Evolutionary conservation across 2,888 invertebrate species (phyloP), one percentile per base, ranked within the genome.

Genomic region (Campopleginae sp.): DNA sequence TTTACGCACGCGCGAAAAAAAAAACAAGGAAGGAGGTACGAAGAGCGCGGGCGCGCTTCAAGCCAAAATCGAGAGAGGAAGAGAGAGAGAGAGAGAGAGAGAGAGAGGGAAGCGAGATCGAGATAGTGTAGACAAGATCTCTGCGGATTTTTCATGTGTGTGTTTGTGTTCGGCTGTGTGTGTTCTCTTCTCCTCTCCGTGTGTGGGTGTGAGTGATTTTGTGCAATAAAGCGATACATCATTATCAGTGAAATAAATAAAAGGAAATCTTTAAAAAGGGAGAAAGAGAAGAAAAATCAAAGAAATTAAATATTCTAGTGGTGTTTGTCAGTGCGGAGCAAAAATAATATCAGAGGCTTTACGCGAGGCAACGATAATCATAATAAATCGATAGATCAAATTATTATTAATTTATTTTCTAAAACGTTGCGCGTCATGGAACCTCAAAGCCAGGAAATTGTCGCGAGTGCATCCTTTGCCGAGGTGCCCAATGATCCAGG

Each of bases 401-500:
- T 74, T 61, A 23, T 44, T 42, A 61, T 74, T 42, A 31, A 51
- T 54, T 19, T 54, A 63, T 63, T 48, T 23, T 12, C 48, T 38
- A 27, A 12, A 23, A 76, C 78, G 54, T 66, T 66, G 80, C 72
- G 88, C 91, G 92, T 90, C 91, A 97, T 97, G 97, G 97, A 97
- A 95, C 95, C 96, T 94, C 97, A 96, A 94, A 96, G 94, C 93
- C 97, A 97, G 95, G 97, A 97, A 94, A 96, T 96, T 94, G 95
- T 95, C 91, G 95, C 95, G 90, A 96, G 96, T 94, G 96, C 96
- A 94, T 97, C 97, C 94, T 97, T 97, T 93, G 97, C 97, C 89
- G 98, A 98, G 95, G 97, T 97, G 95, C 97, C 98, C 94, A 98
- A 98, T 95, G 98, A 98, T 95, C 98, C 98, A 94, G 98, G 98